Evolutionary conservation across 2,888 invertebrate species (phyloP).

Genomic region (Mythimna impura): DNA sequence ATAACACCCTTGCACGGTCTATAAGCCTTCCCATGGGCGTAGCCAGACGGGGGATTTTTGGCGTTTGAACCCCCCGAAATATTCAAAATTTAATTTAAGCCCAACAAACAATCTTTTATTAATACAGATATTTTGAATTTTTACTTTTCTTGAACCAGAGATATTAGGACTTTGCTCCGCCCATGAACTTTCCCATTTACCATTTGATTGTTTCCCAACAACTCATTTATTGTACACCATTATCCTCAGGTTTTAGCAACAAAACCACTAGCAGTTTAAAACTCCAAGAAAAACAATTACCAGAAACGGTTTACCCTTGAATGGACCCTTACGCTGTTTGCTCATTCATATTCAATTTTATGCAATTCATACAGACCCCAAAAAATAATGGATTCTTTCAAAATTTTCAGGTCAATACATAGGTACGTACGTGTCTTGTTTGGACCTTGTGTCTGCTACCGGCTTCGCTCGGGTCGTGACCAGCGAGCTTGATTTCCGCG

Average conservation of each 20-base stretch:
- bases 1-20: no score
- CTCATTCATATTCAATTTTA: slow-evolving; percentile 23
- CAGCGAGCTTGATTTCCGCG: slow-evolving; percentile 32
- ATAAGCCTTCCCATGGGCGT: no score
- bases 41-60: no score
- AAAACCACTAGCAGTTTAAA: background rate
- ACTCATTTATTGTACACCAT: background rate
- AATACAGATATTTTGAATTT: no score
- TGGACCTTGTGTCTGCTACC: slow-evolving; percentile 19
- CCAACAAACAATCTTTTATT: no score
- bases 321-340: background rate
- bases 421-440: background rate
- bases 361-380: slow-evolving; percentile 16
- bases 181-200: no score
- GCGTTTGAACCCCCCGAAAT: no score
- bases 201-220: background rate
- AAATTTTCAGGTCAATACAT: background rate
- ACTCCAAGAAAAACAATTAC: background rate
- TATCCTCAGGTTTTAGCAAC: background rate
- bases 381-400: slow-evolving; percentile 1
- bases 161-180: no score
- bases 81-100: no score
- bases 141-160: no score
- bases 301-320: background rate
- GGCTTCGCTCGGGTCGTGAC: background rate